Evolutionary conservation across 1,140 invertebrate species (phyloP).

Genomic region (Cataglyphis hispanica): DNA sequence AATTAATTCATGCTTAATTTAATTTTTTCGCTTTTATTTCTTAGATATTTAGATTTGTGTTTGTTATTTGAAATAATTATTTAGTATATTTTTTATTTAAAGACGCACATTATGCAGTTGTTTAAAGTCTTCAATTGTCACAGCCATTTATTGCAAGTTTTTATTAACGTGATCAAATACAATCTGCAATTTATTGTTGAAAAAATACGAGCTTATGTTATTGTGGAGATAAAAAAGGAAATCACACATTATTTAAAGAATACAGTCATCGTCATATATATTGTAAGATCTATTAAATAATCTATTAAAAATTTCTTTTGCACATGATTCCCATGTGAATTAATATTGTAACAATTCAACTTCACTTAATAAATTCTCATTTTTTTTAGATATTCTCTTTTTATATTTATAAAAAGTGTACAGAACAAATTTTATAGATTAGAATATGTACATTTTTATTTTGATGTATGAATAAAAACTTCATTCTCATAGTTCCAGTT

Average conservation of each 20-base stretch:
- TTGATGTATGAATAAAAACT: background rate
- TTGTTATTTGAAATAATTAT: conserved; percentile 8
- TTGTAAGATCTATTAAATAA: background rate
- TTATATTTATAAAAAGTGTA: conserved; percentile 61
- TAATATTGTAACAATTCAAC: conserved; percentile 56
- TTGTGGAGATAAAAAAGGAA: background rate
- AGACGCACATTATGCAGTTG: background rate
- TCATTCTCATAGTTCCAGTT: conserved; percentile 10
- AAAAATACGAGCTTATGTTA: conserved; percentile 10
- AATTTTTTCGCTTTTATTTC: background rate
- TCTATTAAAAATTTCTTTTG: conserved; percentile 48
- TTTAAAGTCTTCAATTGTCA: conserved; percentile 24
- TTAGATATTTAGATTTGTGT: conserved; percentile 1
- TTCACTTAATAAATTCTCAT: conserved; percentile 63
- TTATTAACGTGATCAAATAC: background rate
- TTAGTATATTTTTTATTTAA: conserved; percentile 33
- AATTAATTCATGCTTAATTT: background rate
- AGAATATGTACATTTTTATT: background rate
- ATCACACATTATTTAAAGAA: conserved; percentile 13
- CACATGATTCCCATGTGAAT: conserved; percentile 55
- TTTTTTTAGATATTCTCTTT: conserved; percentile 66
- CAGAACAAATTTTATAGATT: conserved; percentile 23
- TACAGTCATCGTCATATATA: background rate
- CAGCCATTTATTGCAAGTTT: conserved; percentile 24
- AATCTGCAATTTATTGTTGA: background rate